phyloP scores from a whole-genome alignment of 2,113 vertebrate species.

The Toxotes chatareus region DNA sequence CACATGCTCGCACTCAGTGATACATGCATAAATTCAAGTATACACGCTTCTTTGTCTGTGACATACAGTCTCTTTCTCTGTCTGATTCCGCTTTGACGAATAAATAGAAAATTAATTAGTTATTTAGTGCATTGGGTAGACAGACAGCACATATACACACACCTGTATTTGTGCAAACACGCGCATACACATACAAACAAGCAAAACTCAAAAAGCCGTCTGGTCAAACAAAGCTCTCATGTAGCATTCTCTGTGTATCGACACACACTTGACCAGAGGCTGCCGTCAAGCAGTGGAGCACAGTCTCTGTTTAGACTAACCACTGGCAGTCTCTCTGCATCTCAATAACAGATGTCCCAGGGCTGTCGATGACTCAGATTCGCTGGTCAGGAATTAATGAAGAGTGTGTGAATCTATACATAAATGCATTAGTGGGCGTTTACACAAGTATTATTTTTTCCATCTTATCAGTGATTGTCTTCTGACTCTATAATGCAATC shows the following conservation, averaged over 20 bases:
- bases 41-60: background rate
- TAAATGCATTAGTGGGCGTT: background rate
- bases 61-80: background rate
- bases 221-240: slow-evolving; percentile 45
- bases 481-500: background rate
- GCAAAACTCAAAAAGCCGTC: slow-evolving; percentile 24
- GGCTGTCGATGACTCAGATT: slow-evolving; percentile 52
- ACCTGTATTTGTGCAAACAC: background rate
- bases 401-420: slow-evolving; percentile 18
- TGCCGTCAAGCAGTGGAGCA: slow-evolving; percentile 46
- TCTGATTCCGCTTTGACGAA: slow-evolving; percentile 1
- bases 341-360: slow-evolving; percentile 62
- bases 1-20: slow-evolving; percentile 1
- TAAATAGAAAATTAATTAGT: background rate
- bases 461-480: background rate
- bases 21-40: background rate
- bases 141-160: background rate
- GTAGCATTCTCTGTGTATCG: slow-evolving; percentile 36
- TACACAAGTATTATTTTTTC: background rate
- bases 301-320: slow-evolving; percentile 37
- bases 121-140: background rate
- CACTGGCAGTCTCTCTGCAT: slow-evolving; percentile 53
- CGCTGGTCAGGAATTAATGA: slow-evolving; percentile 51
- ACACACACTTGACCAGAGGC: slow-evolving; percentile 54
- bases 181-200: background rate